Evolutionary conservation across 2,113 vertebrate species (phyloP), one percentile per base, ranked within the genome.

Genomic region (Erpornis zantholeuca): DNA sequence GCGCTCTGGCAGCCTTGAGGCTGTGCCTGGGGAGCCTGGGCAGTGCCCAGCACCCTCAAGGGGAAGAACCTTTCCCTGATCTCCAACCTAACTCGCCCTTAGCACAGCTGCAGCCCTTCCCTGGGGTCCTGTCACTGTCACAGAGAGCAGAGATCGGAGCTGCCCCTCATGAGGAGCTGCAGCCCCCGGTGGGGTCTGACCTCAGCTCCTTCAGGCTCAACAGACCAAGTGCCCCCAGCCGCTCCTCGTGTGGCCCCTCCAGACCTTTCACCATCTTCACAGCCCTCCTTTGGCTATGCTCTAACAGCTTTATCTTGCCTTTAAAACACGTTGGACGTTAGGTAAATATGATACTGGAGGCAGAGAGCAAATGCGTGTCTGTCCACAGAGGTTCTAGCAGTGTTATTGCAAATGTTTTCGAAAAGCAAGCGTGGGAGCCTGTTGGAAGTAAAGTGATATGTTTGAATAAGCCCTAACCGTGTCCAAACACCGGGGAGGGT

Each of bases 11-110:
- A 81, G 86, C 27, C 36, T 27, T 1, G 2, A 35, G 18, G 52
- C 59, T 0, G 11, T 36, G 59, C 4, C 36, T 57, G 44, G 3
- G 68, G 31, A 81, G 27, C 27, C 68, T 36, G 33, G 0, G 1
- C 66, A 80, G 59, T 42, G 66, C 31, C 47, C 49, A 42, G 2
- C 25, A 59, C 27, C 31, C 50, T 45, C 52, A 4, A 52, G 12
- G 27, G 36, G 27, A 80, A 33, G 19, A 59, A 38, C 12, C 15
- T 38, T 72, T 19, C 0, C 1, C 16, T 16, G 0, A 24, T 4
- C 1, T 6, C 36, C 31, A 50, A 0, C 6, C 15, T 56, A 0
- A 36, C 0, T 25, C 50, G 50, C 0, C 21, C 15, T 68, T 27
- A 22, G 1, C 40, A 2, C 75, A 79, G 56, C 42, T 15, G 31